Percentiles rank a stretch among this genome's conserved stretches.
phyloP scores from a whole-genome alignment of 1,140 invertebrate genomes.

The Kradibia gibbosae region DNA sequence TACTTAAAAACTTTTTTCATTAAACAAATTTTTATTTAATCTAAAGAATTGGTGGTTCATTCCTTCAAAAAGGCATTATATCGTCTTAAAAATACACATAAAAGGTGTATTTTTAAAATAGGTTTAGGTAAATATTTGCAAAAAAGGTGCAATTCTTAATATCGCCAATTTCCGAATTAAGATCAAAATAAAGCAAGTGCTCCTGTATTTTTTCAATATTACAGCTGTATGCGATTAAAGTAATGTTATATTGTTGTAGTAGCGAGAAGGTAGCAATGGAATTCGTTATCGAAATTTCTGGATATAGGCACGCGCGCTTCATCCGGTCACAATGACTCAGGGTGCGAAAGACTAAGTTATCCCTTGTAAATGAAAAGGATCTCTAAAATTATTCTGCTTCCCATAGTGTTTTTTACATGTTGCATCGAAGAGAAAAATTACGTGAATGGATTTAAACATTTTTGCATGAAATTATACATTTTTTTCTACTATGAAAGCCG shows the following conservation, averaged over 20 bases:
- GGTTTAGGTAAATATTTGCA: neutral
- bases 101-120: slow-evolving; percentile 11
- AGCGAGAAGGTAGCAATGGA: slow-evolving; percentile 50
- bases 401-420: neutral
- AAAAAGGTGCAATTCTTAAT: neutral
- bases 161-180: neutral
- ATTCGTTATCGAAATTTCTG: slow-evolving; percentile 72
- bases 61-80: neutral
- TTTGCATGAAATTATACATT: slow-evolving; percentile 62
- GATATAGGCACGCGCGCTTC: slow-evolving; percentile 56
- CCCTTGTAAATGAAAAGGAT: slow-evolving; percentile 64
- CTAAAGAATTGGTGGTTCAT: no score
- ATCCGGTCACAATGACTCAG: slow-evolving; percentile 63
- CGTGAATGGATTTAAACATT: slow-evolving; percentile 49
- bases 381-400: slow-evolving; percentile 59
- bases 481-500: slow-evolving; percentile 57
- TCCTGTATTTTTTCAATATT: neutral
- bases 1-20: no score
- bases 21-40: no score
- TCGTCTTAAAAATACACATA: neutral
- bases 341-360: slow-evolving; percentile 62
- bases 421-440: slow-evolving; percentile 48
- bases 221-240: neutral
- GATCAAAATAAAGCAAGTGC: neutral
- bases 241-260: no score